A percentile compares a stretch with the other conserved stretches of the same genome.
phyloP scores from a whole-genome alignment of 2,888 invertebrate species.

The Sinopyrophorus schimmeli region DNA sequence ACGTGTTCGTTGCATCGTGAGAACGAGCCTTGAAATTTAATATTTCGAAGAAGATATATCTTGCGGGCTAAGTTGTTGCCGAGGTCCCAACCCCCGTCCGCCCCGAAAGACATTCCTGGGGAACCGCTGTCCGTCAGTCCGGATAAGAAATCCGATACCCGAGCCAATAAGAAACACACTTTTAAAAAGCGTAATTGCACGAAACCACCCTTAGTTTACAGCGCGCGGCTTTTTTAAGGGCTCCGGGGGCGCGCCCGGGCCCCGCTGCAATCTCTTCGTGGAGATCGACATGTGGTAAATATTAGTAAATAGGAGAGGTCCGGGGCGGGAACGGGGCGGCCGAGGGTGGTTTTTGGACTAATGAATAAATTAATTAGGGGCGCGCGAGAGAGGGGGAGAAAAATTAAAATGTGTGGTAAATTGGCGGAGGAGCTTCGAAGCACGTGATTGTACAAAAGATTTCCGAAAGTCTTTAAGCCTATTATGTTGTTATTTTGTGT shows the following conservation, averaged over 20 bases:
- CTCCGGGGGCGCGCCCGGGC: slow-evolving; percentile 6
- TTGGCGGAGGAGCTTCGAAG: neutral
- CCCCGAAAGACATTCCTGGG: slow-evolving; percentile 19
- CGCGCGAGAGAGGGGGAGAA: too few relatives aligned
- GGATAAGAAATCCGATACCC: slow-evolving; percentile 38
- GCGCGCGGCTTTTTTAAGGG: slow-evolving; percentile 17
- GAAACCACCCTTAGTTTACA: slow-evolving; percentile 33
- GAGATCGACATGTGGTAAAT: slow-evolving; percentile 46
- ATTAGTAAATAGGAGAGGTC: slow-evolving; percentile 48
- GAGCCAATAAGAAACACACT: slow-evolving; percentile 41
- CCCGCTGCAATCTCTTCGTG: slow-evolving; percentile 47
- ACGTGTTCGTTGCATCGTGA: slow-evolving; percentile 40
- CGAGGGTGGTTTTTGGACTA: slow-evolving; percentile 33
- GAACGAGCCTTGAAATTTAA: slow-evolving; percentile 39
- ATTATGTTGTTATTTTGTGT: slow-evolving; percentile 41
- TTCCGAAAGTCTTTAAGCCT: slow-evolving; percentile 36
- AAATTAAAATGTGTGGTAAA: too few relatives aligned
- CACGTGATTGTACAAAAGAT: slow-evolving; percentile 36
- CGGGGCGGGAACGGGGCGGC: slow-evolving; percentile 32
- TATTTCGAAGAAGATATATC: slow-evolving; percentile 37
- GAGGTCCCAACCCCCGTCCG: slow-evolving; percentile 23
- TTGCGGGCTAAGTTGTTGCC: slow-evolving; percentile 16
- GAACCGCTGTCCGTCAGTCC: slow-evolving; percentile 20
- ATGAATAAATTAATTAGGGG: slow-evolving; percentile 29
- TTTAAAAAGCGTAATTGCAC: slow-evolving; percentile 40